Evolutionary conservation across 2,797 vertebrate genomes (phyloP).

Genomic region (Phylloscopus collybita): DNA sequence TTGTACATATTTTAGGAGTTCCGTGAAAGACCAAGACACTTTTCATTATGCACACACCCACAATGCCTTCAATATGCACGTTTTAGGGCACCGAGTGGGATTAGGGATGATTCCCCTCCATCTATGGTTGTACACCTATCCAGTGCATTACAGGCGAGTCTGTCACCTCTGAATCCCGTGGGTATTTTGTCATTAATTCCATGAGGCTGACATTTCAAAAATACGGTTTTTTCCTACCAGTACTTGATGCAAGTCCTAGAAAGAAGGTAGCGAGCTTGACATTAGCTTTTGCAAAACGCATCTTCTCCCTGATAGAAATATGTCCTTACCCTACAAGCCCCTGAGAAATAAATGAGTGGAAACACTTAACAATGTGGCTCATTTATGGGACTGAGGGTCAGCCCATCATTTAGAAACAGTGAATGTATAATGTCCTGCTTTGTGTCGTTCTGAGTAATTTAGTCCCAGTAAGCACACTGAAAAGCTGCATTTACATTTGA

Average conservation of each 20-base stretch:
- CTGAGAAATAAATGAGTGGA: not conserved
- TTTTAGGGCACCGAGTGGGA: not conserved
- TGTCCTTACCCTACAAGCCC: not conserved
- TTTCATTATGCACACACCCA: not conserved
- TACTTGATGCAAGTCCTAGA: not conserved
- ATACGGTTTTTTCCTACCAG: not conserved
- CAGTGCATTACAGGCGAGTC: not conserved
- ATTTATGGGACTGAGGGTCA: not conserved
- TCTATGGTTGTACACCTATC: not conserved
- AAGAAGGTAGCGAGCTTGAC: not conserved
- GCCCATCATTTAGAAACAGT: not conserved
- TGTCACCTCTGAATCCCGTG: not conserved
- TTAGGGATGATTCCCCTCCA: not conserved
- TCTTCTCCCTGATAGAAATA: not conserved
- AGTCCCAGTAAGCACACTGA: not conserved
- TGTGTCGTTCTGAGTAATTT: not conserved
- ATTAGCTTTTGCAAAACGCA: not conserved
- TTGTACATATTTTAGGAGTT: not conserved
- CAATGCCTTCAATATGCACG: not conserved
- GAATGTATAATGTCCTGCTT: not conserved
- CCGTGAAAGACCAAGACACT: not conserved
- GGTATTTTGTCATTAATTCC: not conserved
- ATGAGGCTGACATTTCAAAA: not conserved
- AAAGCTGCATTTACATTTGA: slow-evolving; percentile 23
- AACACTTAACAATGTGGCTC: not conserved